Percentiles rank a stretch among this genome's conserved stretches.
Conservation (phyloP, 2,797 vertebrate genomes). For the Phoeniculus purpureus region DNA sequence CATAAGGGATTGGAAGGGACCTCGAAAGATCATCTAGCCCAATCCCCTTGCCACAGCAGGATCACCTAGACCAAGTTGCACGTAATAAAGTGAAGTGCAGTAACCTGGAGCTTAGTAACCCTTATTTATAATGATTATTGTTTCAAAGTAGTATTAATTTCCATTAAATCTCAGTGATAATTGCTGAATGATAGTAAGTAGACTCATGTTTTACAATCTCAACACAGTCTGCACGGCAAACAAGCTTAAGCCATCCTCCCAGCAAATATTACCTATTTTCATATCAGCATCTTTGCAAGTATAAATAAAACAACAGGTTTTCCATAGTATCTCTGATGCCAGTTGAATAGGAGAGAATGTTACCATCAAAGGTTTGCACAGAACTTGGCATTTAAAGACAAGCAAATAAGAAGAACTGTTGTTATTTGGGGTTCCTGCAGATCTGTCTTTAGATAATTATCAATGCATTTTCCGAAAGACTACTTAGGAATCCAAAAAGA, state of each 20-base stretch:
- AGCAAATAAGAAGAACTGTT: background rate
- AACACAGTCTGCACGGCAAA: background rate
- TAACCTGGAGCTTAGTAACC: background rate
- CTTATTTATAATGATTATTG: background rate
- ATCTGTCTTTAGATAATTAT: background rate
- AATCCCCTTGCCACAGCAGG: too few relatives aligned
- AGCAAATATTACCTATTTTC: background rate
- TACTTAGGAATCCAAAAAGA: background rate
- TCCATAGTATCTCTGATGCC: background rate
- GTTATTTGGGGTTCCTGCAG: background rate
- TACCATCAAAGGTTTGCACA: background rate
- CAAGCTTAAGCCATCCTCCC: background rate
- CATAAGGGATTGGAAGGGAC: too few relatives aligned
- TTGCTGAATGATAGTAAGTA: constrained; percentile 1
- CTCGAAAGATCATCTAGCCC: too few relatives aligned
- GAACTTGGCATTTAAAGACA: background rate
- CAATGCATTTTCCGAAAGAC: background rate
- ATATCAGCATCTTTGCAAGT: background rate
- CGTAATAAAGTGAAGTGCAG: background rate
- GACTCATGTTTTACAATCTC: background rate
- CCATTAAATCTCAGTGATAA: constrained; percentile 13
- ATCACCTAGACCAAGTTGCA: too few relatives aligned
- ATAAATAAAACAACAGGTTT: background rate
- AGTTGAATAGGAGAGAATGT: background rate
- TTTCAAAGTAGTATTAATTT: constrained; percentile 23